A percentile compares a stretch with the other conserved stretches of the same genome.
Conservation (phyloP, 2,888 invertebrate genomes). For the Lissonota sp. region DNA sequence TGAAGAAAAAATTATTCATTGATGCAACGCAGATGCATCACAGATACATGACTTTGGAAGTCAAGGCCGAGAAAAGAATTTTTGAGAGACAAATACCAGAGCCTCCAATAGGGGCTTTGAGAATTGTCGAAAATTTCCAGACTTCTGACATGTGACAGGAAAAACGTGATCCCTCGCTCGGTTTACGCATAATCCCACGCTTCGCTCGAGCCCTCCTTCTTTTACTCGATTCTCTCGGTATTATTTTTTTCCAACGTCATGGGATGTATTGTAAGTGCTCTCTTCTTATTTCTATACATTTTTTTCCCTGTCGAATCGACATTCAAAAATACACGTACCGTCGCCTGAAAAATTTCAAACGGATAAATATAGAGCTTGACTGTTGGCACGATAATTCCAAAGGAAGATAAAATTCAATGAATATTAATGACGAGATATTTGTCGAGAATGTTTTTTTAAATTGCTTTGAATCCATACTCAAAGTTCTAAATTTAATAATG, state of each 20-base stretch:
- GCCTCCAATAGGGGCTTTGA: conserved; percentile 2
- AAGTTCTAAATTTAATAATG: too few relatives aligned
- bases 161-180: conserved; percentile 43
- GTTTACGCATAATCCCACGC: conserved; percentile 50
- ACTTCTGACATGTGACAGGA: conserved; percentile 51
- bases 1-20: neutral
- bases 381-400: too few relatives aligned
- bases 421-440: too few relatives aligned
- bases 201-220: neutral
- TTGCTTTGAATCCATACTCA: too few relatives aligned
- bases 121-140: conserved; percentile 48
- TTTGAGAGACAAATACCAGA: neutral
- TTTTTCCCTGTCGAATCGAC: neutral
- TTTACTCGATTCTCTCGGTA: conserved; percentile 9
- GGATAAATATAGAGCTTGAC: neutral
- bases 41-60: conserved; percentile 8
- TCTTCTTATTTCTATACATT: neutral
- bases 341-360: neutral
- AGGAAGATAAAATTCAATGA: too few relatives aligned
- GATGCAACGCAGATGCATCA: conserved; percentile 18
- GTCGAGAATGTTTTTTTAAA: too few relatives aligned
- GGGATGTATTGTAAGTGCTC: conserved; percentile 10
- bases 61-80: conserved; percentile 30
- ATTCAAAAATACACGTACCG: neutral
- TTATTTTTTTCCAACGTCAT: conserved; percentile 36